Percentiles rank a stretch among this genome's conserved stretches.
Evolutionary conservation across 1,140 invertebrate species (phyloP).

Genomic region (Colletes gigas): DNA sequence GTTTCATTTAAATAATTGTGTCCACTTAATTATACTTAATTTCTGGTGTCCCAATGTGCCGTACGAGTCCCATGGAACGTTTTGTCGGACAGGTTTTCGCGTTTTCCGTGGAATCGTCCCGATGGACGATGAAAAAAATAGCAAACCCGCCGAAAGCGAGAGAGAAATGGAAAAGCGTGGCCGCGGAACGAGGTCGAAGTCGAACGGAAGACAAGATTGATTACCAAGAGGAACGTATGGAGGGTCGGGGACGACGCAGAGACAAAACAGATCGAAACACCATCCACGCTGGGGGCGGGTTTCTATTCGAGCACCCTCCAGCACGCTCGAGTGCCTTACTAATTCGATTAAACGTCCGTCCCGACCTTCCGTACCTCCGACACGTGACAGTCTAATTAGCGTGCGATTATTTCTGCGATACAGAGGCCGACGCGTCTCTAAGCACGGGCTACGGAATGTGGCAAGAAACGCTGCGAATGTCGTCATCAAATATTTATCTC

Average conservation of each 20-base stretch:
- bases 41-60: too few species aligned
- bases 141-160: neutral
- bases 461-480: neutral
- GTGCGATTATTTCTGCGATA: constrained; percentile 55
- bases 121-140: constrained; percentile 30
- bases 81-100: neutral
- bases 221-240: constrained; percentile 35
- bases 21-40: too few species aligned
- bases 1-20: too few species aligned
- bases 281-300: constrained; percentile 42
- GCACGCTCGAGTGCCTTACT: constrained; percentile 57
- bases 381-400: constrained; percentile 60
- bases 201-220: constrained; percentile 35
- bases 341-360: constrained; percentile 62
- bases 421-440: neutral
- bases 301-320: constrained; percentile 57
- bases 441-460: neutral
- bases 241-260: constrained; percentile 41
- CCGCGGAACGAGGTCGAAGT: constrained; percentile 15
- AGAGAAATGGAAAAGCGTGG: neutral
- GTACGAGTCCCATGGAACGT: too few species aligned
- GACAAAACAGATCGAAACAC: constrained; percentile 65
- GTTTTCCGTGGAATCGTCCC: constrained; percentile 2
- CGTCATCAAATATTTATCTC: neutral
- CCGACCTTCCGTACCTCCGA: constrained; percentile 36